Base-by-base conservation (phyloP, 2,113 vertebrate genomes). In the Edolisoma coerulescens region DNA sequence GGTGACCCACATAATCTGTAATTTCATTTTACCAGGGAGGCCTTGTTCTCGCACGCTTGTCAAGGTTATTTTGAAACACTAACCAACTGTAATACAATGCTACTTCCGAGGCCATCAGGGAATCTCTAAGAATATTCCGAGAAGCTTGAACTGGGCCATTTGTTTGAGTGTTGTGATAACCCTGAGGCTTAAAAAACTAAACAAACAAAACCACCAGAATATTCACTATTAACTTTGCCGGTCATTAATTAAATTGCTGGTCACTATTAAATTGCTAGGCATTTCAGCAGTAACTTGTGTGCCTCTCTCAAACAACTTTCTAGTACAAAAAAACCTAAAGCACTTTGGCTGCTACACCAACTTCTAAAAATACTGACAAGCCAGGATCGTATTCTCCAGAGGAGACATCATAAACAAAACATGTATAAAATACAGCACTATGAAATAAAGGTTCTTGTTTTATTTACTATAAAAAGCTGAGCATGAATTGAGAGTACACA, bases 401-500 rank as follows among this genome's bases (percentile, higher is more conserved):
- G 32, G 6, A 89, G 61, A 67, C 32, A 79, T 37, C 41, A 69
- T 52, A 75, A 89, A 84, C 33, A 94, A 93, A 64, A 22, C 19
- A 30, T 44, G 11, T 68, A 57, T 79, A 79, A 93, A 94, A 87
- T 56, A 91, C 15, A 85, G 92, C 53, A 79, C 21, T 75, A 11
- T n/a, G 49, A 94, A 94, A 84, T 32, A 54, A 70, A 39, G 21
- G 22, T 50, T 71, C 61, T 82, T 54, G 9, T 44, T 94, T 94
- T 82, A 93, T 87, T 96, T 71, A 42, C 79, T 61, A 79, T 37
- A 64, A 85, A 93, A 94, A 79, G 32, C 82, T 76, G 44, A 82
- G 65, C 52, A 63, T 39, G 23, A 91, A 35, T 52, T 80, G 42
- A 78, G 65, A 89, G 35, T n/a, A 68, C 45, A 87, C 3, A 84